These are phyloP conservation scores for Rhincodon typus DNA, from an alignment of 2,797 vertebrate species.

Conservation along the genomic window DNA sequence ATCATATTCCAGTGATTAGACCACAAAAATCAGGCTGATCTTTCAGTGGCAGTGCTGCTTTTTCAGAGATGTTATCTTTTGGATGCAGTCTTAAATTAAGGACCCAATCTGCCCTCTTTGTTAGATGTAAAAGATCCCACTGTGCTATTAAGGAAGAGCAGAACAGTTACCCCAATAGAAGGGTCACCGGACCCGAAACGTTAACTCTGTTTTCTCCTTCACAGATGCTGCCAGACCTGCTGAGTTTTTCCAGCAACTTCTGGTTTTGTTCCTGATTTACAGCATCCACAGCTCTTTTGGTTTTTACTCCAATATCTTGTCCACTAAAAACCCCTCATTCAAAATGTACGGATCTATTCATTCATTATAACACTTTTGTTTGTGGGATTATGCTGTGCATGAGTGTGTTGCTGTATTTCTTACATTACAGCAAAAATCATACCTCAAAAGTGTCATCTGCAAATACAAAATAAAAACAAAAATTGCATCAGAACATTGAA, in stretches of 20 bases:
- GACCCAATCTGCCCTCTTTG: neutral
- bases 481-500: neutral
- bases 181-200: too few relatives aligned
- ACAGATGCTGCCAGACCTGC: too few relatives aligned
- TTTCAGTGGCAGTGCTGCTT: neutral
- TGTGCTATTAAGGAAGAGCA: neutral
- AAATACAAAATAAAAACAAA: neutral
- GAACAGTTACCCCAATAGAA: neutral
- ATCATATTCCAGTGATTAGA: neutral
- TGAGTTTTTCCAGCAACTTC: too few relatives aligned
- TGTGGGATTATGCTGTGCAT: neutral
- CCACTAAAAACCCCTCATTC: neutral
- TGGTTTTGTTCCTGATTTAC: too few relatives aligned
- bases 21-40: neutral
- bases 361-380: neutral
- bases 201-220: too few relatives aligned
- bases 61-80: neutral
- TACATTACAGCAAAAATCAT: neutral
- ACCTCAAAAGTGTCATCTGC: neutral
- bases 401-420: neutral
- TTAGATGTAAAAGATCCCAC: neutral
- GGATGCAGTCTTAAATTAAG: neutral
- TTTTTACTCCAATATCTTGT: neutral
- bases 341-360: neutral
- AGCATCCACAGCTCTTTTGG: too few relatives aligned